Evolutionary conservation across 2,797 vertebrate species (phyloP).

Genomic region (Hypotaenidia philippensis): DNA sequence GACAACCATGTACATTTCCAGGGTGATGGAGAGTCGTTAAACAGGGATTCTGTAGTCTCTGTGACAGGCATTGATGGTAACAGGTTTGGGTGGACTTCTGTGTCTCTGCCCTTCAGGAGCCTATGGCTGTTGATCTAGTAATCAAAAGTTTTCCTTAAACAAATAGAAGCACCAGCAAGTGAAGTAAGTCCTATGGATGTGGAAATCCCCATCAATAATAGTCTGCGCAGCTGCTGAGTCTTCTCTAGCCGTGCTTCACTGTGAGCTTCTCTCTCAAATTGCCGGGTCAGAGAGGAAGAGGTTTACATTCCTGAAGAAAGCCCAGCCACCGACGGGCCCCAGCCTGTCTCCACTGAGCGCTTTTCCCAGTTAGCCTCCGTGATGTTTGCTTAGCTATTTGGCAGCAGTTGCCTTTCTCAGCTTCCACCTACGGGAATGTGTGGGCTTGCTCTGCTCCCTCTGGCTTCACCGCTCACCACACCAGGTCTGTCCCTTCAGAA

Average conservation of each 20-base stretch:
- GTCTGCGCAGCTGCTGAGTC: not conserved
- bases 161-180: not conserved
- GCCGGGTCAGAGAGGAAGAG: not conserved
- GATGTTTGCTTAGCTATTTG: constrained; percentile 10
- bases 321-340: not conserved
- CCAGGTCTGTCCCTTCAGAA: not conserved
- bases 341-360: not conserved
- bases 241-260: not conserved
- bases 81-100: not conserved
- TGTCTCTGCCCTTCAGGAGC: not conserved
- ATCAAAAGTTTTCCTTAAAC: constrained; percentile 8
- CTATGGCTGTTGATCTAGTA: not conserved
- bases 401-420: not conserved
- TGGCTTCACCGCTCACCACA: not conserved
- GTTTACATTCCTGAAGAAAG: not conserved
- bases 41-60: not conserved
- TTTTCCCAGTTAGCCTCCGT: not conserved
- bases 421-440: not conserved
- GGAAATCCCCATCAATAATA: not conserved
- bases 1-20: not conserved
- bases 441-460: not conserved
- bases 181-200: not conserved
- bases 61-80: not conserved
- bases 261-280: not conserved
- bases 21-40: not conserved